Percentiles rank a stretch among this genome's conserved stretches.
Conservation (phyloP, 2,888 invertebrate species). For the Hirtodrosophila histrioides region DNA sequence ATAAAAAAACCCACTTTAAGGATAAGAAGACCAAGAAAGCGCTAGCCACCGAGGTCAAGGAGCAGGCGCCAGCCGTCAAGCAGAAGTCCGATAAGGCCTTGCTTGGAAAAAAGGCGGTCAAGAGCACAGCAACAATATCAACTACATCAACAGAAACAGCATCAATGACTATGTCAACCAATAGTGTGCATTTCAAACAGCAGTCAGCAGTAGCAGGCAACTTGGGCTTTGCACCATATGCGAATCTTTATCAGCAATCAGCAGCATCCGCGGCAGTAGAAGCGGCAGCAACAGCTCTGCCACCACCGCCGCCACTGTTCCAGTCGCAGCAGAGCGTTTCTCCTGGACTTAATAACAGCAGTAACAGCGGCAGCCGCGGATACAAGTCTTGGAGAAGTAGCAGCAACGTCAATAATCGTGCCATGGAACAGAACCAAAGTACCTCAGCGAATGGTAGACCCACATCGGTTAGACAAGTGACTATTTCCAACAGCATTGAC, state of each 20-base stretch:
- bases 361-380: slow-evolving; percentile 12
- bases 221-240: slow-evolving; percentile 61
- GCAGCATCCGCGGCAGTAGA: slow-evolving; percentile 4
- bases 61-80: slow-evolving; percentile 64
- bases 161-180: slow-evolving; percentile 2
- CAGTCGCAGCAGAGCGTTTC: slow-evolving; percentile 51
- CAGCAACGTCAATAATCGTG: slow-evolving; percentile 48
- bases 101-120: slow-evolving; percentile 36
- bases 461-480: slow-evolving; percentile 17
- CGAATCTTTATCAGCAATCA: slow-evolving; percentile 75
- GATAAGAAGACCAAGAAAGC: slow-evolving; percentile 83
- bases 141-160: slow-evolving; percentile 6
- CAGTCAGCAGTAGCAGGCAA: slow-evolving; percentile 58
- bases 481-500: slow-evolving; percentile 44
- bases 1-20: slow-evolving; percentile 92
- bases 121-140: slow-evolving; percentile 20
- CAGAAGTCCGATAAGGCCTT: slow-evolving; percentile 51
- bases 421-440: slow-evolving; percentile 64
- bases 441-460: slow-evolving; percentile 58
- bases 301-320: slow-evolving; percentile 65
- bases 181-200: slow-evolving; percentile 70
- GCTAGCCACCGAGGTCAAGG: slow-evolving; percentile 76
- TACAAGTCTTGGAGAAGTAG: background rate
- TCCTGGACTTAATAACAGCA: background rate
- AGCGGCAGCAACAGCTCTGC: slow-evolving; percentile 29